A percentile compares a stretch with the other conserved stretches of the same genome.
Evolutionary conservation across 2,797 vertebrate genomes (phyloP).

Genomic region (Oophaga sylvatica): DNA sequence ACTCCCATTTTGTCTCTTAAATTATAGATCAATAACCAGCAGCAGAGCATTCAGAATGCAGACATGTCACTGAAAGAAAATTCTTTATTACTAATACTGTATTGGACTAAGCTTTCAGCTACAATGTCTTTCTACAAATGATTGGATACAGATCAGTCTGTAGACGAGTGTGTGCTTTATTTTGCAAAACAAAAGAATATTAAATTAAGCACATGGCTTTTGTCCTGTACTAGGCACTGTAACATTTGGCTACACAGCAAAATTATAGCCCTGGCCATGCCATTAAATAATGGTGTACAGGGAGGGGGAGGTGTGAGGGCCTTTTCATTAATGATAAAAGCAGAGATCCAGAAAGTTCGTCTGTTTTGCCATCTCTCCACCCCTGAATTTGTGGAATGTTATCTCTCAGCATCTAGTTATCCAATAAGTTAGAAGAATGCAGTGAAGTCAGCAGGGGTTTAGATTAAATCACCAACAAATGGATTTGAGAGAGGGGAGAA

Average conservation of each 20-base stretch:
- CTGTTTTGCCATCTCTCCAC: slow-evolving; percentile 63
- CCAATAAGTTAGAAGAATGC: slow-evolving; percentile 82
- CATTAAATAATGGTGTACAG: slow-evolving; percentile 4
- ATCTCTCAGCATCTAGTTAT: slow-evolving; percentile 81
- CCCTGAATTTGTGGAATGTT: slow-evolving; percentile 81
- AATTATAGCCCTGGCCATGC: slow-evolving; percentile 7
- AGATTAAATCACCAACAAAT: slow-evolving; percentile 78
- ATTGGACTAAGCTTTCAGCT: no score
- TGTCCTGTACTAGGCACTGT: background rate
- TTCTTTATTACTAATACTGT: no score
- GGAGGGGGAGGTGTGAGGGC: background rate
- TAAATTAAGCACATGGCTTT: slow-evolving; percentile 1
- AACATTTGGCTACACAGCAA: slow-evolving; percentile 44
- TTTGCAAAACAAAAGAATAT: background rate
- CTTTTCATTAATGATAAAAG: slow-evolving; percentile 54
- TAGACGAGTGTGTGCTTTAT: background rate
- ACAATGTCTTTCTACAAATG: background rate
- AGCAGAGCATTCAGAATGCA: no score
- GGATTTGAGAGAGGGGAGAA: slow-evolving; percentile 67
- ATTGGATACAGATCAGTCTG: background rate
- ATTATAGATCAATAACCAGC: no score
- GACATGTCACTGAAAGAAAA: no score
- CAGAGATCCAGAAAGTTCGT: slow-evolving; percentile 57
- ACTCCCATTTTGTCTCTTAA: no score
- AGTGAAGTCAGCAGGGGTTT: slow-evolving; percentile 78